Conservation (phyloP, 2,113 vertebrate species). For the Dicerorhinus sumatrensis region DNA sequence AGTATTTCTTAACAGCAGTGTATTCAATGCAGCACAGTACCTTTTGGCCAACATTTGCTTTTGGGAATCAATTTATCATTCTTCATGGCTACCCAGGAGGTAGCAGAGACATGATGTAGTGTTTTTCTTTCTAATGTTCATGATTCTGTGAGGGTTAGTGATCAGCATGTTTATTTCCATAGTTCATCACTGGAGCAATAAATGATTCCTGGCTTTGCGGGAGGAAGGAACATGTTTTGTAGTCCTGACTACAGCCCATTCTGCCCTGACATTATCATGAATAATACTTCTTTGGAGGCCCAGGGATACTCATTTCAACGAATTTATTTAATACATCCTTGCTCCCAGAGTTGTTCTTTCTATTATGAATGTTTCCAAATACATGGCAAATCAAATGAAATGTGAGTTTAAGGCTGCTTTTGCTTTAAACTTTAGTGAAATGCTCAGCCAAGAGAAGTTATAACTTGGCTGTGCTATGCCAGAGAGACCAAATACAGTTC, state of each 20-base stretch:
- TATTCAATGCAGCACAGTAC: background rate
- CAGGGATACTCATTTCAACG: conserved; percentile 36
- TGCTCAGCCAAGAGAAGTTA: conserved; percentile 46
- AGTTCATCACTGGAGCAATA: conserved; percentile 60
- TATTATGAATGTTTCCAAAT: conserved; percentile 48
- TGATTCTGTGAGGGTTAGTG: conserved; percentile 47
- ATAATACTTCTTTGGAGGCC: conserved; percentile 28
- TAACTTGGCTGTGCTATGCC: conserved; percentile 11
- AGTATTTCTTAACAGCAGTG: background rate
- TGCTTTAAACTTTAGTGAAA: conserved; percentile 31
- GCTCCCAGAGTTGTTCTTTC: conserved; percentile 27
- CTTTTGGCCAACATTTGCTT: background rate
- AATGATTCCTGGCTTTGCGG: conserved; percentile 42
- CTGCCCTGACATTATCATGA: background rate
- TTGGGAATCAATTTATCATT: background rate
- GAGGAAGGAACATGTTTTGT: background rate
- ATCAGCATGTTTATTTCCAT: conserved; percentile 2
- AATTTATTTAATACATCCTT: conserved; percentile 40
- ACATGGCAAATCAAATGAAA: conserved; percentile 58
- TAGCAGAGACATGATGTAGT: background rate
- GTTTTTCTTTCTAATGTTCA: background rate
- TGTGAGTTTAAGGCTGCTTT: conserved; percentile 27
- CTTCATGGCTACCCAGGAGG: background rate
- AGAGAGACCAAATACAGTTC: conserved; percentile 23
- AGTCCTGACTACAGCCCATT: background rate